A percentile compares a stretch with the other conserved stretches of the same genome.
Evolutionary conservation across 2,888 invertebrate species (phyloP).

Genomic region (Eueremaeus valkanovi): DNA sequence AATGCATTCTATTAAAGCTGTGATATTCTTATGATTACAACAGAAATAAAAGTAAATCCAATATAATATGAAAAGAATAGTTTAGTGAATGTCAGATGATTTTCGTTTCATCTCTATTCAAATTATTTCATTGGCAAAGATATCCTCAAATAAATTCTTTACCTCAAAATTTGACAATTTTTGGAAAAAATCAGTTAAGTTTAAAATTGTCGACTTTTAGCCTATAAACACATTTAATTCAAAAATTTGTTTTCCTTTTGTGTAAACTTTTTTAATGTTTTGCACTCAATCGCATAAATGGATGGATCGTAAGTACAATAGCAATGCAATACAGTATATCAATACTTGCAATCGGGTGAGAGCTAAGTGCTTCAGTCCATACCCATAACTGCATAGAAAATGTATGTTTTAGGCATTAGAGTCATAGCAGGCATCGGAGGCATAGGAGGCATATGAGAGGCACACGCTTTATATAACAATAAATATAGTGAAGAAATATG

Average conservation of each 20-base stretch:
- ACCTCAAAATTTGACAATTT: too few species aligned
- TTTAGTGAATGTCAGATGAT: too few species aligned
- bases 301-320: constrained; percentile 8
- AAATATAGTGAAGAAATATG: neutral
- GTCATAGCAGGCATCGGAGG: neutral
- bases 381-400: constrained; percentile 31
- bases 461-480: constrained; percentile 24
- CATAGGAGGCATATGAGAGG: constrained; percentile 2
- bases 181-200: neutral
- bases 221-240: constrained; percentile 6
- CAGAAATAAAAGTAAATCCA: neutral
- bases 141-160: too few species aligned
- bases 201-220: constrained; percentile 14
- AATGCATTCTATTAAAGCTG: constrained; percentile 17
- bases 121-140: too few species aligned
- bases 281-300: constrained; percentile 1
- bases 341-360: constrained; percentile 20
- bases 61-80: too few species aligned
- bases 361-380: constrained; percentile 9
- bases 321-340: constrained; percentile 34
- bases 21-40: neutral
- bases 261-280: constrained; percentile 21
- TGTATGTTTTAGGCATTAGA: neutral
- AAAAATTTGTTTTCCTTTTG: neutral
- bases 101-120: too few species aligned